phyloP scores from a whole-genome alignment of 2,113 vertebrate species.

The Larimichthys polyactis region DNA sequence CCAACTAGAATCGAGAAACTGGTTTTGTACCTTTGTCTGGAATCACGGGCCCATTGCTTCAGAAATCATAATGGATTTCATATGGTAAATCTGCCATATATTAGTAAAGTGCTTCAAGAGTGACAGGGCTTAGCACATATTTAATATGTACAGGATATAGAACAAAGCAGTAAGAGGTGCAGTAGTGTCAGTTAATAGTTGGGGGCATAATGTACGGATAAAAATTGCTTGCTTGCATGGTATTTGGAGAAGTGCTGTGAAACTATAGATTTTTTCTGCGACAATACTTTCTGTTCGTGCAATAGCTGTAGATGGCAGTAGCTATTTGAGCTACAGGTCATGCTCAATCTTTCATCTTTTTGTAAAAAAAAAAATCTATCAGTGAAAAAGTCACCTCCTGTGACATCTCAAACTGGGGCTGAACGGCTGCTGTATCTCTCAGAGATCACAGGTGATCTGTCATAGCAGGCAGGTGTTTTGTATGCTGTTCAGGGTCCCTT shows the following conservation, averaged over 20 bases:
- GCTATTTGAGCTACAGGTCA: constrained; percentile 60
- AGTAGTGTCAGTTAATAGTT: too few relatives aligned
- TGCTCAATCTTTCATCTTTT: constrained; percentile 68
- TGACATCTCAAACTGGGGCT: constrained; percentile 78
- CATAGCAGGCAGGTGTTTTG: constrained; percentile 79
- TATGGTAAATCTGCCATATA: neutral
- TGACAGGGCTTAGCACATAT: too few relatives aligned
- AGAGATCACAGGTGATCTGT: constrained; percentile 80
- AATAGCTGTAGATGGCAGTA: constrained; percentile 38
- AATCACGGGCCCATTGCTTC: neutral
- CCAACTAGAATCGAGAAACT: neutral
- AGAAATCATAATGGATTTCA: neutral
- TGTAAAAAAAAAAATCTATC: constrained; percentile 60
- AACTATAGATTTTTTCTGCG: neutral
- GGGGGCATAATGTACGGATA: neutral
- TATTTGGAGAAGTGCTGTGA: neutral
- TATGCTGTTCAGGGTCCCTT: constrained; percentile 71
- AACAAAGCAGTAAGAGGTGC: neutral
- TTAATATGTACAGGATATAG: neutral
- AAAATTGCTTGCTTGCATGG: neutral
- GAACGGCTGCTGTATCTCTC: constrained; percentile 72
- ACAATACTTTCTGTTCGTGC: constrained; percentile 37
- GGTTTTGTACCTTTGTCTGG: neutral
- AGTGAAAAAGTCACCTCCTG: constrained; percentile 65
- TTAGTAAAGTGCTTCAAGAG: too few relatives aligned